Base-by-base conservation (phyloP, 2,888 invertebrate species). In the Esperia sulphurella region DNA sequence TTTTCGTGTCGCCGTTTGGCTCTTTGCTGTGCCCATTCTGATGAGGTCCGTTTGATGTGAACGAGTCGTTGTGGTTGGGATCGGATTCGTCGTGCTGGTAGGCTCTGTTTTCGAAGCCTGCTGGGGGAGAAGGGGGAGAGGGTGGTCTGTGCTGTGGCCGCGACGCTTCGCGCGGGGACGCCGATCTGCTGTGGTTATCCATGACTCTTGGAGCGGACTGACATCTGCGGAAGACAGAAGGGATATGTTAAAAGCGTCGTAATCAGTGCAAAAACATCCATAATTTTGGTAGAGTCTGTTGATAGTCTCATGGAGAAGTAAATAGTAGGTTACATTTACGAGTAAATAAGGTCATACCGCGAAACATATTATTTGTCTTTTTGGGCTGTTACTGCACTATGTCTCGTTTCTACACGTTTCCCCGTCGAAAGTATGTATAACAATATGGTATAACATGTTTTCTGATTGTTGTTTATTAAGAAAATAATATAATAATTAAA, bases 111-210 rank as follows among this genome's bases (percentile, higher is more conserved):
- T 92, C 87, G 65, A 86, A 86, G 64, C 75, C 85, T 8, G 73
- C 58, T 4, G 90, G 54, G 64, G 81, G 47, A 77, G 65, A 12
- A 4, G 88, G 85, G 4, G 88, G 86, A 6, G 86, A 84, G 3
- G 87, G 86, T 2, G 88, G 87, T 43, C 84, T 68, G 64, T 86
- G 86, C 52, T 82, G 83, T 74, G 68, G 92, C 79, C 79, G 91
- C 70, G 68, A 63, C 45, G 79, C 84, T 72, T 91, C 92, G 81
- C 69, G 89, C 74, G 78, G 91, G 75, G 73, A 86, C 62, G 88
- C 87, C 75, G 87, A 88, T 79, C 86, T 76, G 68, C 87, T 88
- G 81, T 87, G 84, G 61, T 72, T 86, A 80, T 89, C 87, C 86
- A 88, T 88, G 68, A 80, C 75, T 79, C 75, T 83, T 68, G 88